phyloP scores from a whole-genome alignment of 1,140 invertebrate genomes.

The Mesaphorura yosii region DNA sequence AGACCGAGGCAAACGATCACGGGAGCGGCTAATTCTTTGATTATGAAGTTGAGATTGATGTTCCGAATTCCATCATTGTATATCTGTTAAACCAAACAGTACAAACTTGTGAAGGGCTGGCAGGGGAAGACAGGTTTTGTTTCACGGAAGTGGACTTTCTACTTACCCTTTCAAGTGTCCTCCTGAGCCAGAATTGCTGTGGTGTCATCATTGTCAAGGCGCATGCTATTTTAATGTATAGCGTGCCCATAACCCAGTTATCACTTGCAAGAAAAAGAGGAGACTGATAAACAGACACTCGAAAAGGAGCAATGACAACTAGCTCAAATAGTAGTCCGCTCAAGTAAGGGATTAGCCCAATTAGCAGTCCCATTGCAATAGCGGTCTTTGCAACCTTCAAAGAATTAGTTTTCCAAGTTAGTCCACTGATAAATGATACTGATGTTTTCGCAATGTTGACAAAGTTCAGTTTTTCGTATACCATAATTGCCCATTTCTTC shows the following conservation, averaged over 20 bases:
- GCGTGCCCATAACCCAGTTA: conserved; percentile 86
- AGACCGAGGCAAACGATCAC: conserved; percentile 77
- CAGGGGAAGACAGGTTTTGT: neutral
- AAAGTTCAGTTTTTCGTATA: too few species aligned
- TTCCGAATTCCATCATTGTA: conserved; percentile 80
- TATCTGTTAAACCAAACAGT: conserved; percentile 37
- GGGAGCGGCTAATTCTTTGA: conserved; percentile 73
- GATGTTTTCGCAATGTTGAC: conserved; percentile 1
- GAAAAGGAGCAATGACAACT: conserved; percentile 78
- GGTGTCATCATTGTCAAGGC: conserved; percentile 91
- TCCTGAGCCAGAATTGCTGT: conserved; percentile 84
- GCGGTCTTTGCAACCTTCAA: conserved; percentile 44
- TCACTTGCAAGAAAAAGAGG: conserved; percentile 60
- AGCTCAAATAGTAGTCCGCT: conserved; percentile 84
- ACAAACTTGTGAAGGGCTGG: too few species aligned
- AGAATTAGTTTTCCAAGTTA: neutral
- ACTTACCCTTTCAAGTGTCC: conserved; percentile 80
- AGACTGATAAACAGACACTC: conserved; percentile 86
- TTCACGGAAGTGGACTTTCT: conserved; percentile 32
- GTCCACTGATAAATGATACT: neutral
- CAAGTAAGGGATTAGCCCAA: conserved; percentile 83
- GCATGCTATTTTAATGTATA: conserved; percentile 97
- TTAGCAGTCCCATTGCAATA: conserved; percentile 57
- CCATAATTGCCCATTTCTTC: conserved; percentile 33
- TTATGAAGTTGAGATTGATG: conserved; percentile 78